Percentiles rank a stretch among this genome's conserved stretches.
These are phyloP conservation scores for Artibeus jamaicensis DNA, from an alignment of 2,797 vertebrate genomes.

Conservation along the genomic window DNA sequence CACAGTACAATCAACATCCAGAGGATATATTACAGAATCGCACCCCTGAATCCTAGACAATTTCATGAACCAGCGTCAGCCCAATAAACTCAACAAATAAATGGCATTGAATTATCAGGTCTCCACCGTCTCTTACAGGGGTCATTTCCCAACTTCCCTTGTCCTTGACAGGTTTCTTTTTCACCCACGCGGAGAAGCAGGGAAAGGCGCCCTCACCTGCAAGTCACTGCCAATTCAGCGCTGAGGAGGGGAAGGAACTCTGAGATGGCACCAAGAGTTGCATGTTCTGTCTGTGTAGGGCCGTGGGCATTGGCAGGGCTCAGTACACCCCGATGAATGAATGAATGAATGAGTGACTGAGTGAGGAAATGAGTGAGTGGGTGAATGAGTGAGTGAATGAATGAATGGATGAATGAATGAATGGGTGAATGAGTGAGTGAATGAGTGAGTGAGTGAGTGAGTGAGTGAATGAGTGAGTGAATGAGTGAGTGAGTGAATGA, in stretches of 20 bases:
- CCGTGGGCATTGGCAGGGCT: neutral
- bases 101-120: fast-evolving
- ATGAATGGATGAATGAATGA: neutral
- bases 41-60: no score
- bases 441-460: neutral
- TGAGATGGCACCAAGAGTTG: neutral
- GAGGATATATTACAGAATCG: fast-evolving
- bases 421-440: neutral
- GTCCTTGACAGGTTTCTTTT: fast-evolving
- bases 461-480: neutral
- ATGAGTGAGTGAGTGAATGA: no score
- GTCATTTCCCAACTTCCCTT: fast-evolving
- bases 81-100: no score
- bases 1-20: no score
- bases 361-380: neutral
- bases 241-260: fast-evolving
- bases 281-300: fast-evolving
- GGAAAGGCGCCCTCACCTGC: fast-evolving
- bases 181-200: fast-evolving
- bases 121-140: fast-evolving
- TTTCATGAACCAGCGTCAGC: no score
- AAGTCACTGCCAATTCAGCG: fast-evolving
- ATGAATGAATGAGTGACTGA: neutral
- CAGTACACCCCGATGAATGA: neutral
- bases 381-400: neutral